These are phyloP conservation scores for Meda fulgida DNA, from an alignment of 2,797 vertebrate genomes.

Conservation along the genomic window DNA sequence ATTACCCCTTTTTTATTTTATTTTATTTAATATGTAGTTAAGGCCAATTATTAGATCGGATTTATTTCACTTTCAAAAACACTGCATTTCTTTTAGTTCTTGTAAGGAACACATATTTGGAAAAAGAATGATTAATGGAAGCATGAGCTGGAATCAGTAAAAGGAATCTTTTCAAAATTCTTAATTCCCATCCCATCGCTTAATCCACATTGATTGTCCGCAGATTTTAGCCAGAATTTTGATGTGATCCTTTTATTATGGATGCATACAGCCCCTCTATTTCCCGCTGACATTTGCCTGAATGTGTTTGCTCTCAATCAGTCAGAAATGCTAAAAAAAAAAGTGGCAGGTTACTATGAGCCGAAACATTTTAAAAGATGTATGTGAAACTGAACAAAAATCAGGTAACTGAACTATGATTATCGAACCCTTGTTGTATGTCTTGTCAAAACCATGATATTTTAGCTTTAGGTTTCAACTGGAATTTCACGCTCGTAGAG, in stretches of 20 bases:
- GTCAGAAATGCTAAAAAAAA: slow-evolving; percentile 61
- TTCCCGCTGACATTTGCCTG: slow-evolving; percentile 56
- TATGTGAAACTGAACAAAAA: neutral
- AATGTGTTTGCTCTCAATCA: slow-evolving; percentile 36
- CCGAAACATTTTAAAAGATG: neutral
- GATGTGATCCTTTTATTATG: neutral
- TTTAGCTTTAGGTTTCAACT: neutral
- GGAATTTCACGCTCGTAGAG: neutral
- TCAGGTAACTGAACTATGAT: slow-evolving; percentile 2
- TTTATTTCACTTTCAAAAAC: neutral
- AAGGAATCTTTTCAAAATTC: neutral
- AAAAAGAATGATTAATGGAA: neutral
- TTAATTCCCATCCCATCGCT: neutral
- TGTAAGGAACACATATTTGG: too few species aligned
- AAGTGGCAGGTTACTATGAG: neutral
- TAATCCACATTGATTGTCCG: neutral
- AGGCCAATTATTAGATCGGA: neutral
- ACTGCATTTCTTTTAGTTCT: too few species aligned
- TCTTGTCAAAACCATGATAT: neutral
- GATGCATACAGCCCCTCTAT: slow-evolving; percentile 7
- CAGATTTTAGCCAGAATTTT: slow-evolving; percentile 6
- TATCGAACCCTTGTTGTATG: neutral
- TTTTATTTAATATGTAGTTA: neutral
- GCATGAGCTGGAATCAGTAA: neutral
- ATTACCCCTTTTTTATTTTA: too few species aligned